Evolutionary conservation across 2,113 vertebrate species (phyloP).

Genomic region (Odocoileus hemionus): DNA sequence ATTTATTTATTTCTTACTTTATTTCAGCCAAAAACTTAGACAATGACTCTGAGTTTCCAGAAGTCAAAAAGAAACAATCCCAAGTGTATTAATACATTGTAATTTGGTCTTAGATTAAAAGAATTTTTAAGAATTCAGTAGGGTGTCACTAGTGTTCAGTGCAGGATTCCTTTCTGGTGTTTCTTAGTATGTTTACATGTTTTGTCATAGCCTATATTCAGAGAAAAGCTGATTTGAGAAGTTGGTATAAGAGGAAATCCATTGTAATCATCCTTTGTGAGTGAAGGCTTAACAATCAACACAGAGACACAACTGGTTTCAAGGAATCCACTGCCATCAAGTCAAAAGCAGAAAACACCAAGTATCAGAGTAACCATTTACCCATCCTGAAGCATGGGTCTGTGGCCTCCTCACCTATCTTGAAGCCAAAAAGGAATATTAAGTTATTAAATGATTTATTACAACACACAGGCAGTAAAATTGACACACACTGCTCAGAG

Average conservation of each 20-base stretch:
- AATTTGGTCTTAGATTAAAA: neutral
- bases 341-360: neutral
- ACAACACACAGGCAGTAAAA: neutral
- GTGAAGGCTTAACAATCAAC: neutral
- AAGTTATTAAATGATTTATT: neutral
- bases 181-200: neutral
- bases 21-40: slow-evolving; percentile 4
- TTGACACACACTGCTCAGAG: neutral
- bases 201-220: slow-evolving; percentile 9
- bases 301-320: neutral
- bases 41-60: neutral
- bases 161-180: neutral
- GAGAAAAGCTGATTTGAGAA: neutral
- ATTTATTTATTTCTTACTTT: neutral
- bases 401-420: neutral
- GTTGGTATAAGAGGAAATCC: neutral
- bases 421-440: neutral
- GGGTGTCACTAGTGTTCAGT: neutral
- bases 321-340: neutral
- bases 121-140: neutral
- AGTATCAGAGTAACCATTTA: neutral
- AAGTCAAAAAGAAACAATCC: neutral
- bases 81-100: neutral
- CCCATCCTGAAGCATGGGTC: neutral
- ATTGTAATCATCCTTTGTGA: neutral